Conservation (phyloP, 2,113 vertebrate species). For the Gorsachius goisagi region DNA sequence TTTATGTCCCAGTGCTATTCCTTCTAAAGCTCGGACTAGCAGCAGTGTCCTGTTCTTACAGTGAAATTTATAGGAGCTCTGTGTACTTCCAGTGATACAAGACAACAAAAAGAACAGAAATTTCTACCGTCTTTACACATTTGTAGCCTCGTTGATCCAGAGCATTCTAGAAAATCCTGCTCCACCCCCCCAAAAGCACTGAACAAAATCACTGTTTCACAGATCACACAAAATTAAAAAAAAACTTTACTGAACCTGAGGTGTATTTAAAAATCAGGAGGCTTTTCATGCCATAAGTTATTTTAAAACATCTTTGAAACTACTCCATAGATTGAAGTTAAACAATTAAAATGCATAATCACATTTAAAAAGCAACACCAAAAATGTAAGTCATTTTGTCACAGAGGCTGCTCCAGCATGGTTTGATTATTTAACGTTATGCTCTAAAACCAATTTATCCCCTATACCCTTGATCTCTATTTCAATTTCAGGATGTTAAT, state of each 20-base stretch:
- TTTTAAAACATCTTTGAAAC: slow-evolving; percentile 46
- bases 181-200: neutral
- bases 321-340: neutral
- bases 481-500: slow-evolving; percentile 53
- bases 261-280: neutral
- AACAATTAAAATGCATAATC: slow-evolving; percentile 59
- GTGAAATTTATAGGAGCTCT: neutral
- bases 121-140: neutral
- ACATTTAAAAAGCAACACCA: slow-evolving; percentile 42
- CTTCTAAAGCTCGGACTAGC: neutral
- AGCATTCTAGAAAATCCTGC: neutral
- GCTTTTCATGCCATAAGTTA: neutral
- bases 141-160: neutral
- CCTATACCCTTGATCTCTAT: slow-evolving; percentile 44
- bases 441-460: slow-evolving; percentile 55
- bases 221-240: neutral
- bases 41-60: neutral
- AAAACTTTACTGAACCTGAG: neutral
- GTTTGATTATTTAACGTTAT: slow-evolving; percentile 51
- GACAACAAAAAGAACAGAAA: neutral
- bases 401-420: slow-evolving; percentile 34
- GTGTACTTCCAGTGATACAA: neutral
- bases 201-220: neutral
- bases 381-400: slow-evolving; percentile 47
- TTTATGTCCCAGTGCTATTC: neutral